phyloP scores from a whole-genome alignment of 1,140 invertebrate genomes.

The Laodelphax striatellus region DNA sequence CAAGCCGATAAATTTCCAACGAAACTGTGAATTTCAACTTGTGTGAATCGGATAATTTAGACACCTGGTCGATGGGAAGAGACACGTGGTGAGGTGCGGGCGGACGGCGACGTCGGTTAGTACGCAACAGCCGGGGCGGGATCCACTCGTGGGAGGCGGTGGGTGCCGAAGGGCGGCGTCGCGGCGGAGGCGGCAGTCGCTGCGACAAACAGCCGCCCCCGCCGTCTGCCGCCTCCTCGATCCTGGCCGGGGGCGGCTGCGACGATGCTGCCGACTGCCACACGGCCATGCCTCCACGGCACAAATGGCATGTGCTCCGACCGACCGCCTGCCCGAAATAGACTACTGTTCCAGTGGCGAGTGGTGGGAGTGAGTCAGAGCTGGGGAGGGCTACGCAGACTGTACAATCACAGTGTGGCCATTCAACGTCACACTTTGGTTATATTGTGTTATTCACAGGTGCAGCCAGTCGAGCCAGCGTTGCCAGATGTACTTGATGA shows the following conservation, averaged over 20 bases:
- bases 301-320: neutral
- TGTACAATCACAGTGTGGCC: too few relatives aligned
- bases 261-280: neutral
- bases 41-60: too few relatives aligned
- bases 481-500: too few relatives aligned
- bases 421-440: too few relatives aligned
- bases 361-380: neutral
- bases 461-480: too few relatives aligned
- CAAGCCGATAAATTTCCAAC: too few relatives aligned
- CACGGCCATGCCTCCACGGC: neutral
- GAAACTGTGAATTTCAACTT: too few relatives aligned
- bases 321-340: neutral
- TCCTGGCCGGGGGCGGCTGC: neutral
- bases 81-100: slow-evolving; percentile 16
- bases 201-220: neutral
- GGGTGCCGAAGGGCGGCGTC: slow-evolving; percentile 26
- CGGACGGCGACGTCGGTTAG: slow-evolving; percentile 14
- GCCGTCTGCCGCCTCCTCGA: too few relatives aligned
- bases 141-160: slow-evolving; percentile 33
- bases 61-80: neutral
- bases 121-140: slow-evolving; percentile 9
- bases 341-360: neutral
- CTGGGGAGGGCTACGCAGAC: too few relatives aligned
- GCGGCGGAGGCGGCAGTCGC: slow-evolving; percentile 36
- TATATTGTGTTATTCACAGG: too few relatives aligned